A percentile compares a stretch with the other conserved stretches of the same genome.
Evolutionary conservation across 2,797 vertebrate species (phyloP).

Genomic region (Psittacula derbiana): DNA sequence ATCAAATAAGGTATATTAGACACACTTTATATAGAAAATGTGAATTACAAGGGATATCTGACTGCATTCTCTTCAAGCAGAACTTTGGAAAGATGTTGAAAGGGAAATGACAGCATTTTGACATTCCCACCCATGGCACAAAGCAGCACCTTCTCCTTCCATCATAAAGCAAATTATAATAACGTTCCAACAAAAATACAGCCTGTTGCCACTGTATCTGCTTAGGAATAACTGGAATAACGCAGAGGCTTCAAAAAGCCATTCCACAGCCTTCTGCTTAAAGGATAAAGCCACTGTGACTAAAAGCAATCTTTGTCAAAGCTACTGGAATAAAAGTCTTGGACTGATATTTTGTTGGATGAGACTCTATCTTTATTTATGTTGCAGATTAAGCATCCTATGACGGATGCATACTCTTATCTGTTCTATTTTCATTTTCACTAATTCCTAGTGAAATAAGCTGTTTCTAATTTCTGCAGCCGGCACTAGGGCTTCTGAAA

Average conservation of each 20-base stretch:
- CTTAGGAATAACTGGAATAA: background rate
- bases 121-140: background rate
- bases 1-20: background rate
- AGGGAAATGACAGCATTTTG: background rate
- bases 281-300: background rate
- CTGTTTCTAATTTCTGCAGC: background rate
- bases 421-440: background rate
- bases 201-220: background rate
- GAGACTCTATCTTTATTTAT: background rate
- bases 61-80: background rate
- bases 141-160: background rate
- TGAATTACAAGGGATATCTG: background rate
- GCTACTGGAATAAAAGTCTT: conserved; percentile 42
- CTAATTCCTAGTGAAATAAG: background rate
- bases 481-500: background rate
- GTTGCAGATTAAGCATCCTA: background rate
- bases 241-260: background rate
- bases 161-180: background rate
- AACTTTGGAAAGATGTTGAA: background rate
- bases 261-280: background rate
- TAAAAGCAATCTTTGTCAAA: background rate
- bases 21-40: background rate
- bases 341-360: background rate
- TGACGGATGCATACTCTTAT: background rate
- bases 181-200: background rate